These are phyloP conservation scores for Melanotus villosus DNA, from an alignment of 2,888 invertebrate genomes.

Conservation along the genomic window DNA sequence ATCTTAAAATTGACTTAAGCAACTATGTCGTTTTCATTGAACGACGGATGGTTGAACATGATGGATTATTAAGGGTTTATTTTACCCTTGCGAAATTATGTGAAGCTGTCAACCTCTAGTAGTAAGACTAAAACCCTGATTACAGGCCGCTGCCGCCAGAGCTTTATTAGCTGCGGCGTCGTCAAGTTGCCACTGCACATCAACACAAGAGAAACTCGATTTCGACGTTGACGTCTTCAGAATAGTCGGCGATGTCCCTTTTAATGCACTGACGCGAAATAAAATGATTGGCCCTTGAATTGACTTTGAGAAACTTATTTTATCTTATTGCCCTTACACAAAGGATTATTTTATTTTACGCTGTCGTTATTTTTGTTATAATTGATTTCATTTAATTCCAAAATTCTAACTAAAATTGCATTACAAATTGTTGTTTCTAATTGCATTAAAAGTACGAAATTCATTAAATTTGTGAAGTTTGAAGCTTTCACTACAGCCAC, in stretches of 20 bases:
- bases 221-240: slow-evolving; percentile 25
- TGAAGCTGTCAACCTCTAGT: slow-evolving; percentile 11
- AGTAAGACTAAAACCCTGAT: slow-evolving; percentile 10
- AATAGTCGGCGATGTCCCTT: slow-evolving; percentile 26
- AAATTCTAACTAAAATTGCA: too few relatives aligned
- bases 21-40: slow-evolving; percentile 1
- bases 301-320: not conserved
- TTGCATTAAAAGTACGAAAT: too few relatives aligned
- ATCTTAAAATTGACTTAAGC: too few relatives aligned
- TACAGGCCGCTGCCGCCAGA: slow-evolving; percentile 24
- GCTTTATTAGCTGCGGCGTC: slow-evolving; percentile 37
- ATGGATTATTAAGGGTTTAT: slow-evolving; percentile 7
- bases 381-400: too few relatives aligned
- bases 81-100: slow-evolving; percentile 7
- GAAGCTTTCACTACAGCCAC: too few relatives aligned
- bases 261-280: too few relatives aligned
- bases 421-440: too few relatives aligned
- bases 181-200: slow-evolving; percentile 18
- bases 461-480: too few relatives aligned
- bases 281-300: not conserved
- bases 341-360: too few relatives aligned
- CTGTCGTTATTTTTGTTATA: too few relatives aligned
- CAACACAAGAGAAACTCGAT: slow-evolving; percentile 20
- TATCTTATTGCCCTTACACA: too few relatives aligned
- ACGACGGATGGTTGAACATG: not conserved